Evolutionary conservation across 2,797 vertebrate genomes (phyloP).

Genomic region (Muscicapa striata): DNA sequence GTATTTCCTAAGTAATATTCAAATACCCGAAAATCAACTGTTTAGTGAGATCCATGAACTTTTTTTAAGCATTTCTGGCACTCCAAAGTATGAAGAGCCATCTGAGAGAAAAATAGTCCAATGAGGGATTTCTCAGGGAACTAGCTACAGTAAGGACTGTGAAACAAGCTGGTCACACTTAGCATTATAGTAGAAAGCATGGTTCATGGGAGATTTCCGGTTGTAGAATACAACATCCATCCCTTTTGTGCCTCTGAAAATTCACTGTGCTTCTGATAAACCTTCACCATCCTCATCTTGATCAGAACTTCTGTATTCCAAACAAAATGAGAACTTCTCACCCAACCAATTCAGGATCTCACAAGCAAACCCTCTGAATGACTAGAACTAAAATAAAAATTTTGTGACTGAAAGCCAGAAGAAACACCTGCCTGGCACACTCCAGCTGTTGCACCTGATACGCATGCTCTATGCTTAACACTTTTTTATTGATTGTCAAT

Average conservation of each 20-base stretch:
- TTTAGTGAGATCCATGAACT: not conserved
- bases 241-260: not conserved
- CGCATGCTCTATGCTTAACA: not conserved
- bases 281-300: not conserved
- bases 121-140: not conserved
- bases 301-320: not conserved
- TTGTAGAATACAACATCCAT: not conserved
- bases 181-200: not conserved
- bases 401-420: not conserved
- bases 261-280: not conserved
- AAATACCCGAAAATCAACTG: not conserved
- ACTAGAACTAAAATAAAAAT: not conserved
- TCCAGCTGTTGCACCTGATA: not conserved
- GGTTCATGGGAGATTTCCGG: not conserved
- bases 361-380: not conserved
- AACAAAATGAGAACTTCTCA: not conserved
- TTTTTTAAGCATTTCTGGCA: not conserved
- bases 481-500: not conserved
- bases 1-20: not conserved
- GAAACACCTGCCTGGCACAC: not conserved
- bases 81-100: not conserved
- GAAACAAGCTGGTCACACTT: not conserved
- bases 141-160: rapidly evolving
- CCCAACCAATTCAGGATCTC: not conserved
- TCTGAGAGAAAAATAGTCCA: not conserved